phyloP scores from a whole-genome alignment of 2,797 vertebrate genomes.

The Bryconaethiops microstoma region DNA sequence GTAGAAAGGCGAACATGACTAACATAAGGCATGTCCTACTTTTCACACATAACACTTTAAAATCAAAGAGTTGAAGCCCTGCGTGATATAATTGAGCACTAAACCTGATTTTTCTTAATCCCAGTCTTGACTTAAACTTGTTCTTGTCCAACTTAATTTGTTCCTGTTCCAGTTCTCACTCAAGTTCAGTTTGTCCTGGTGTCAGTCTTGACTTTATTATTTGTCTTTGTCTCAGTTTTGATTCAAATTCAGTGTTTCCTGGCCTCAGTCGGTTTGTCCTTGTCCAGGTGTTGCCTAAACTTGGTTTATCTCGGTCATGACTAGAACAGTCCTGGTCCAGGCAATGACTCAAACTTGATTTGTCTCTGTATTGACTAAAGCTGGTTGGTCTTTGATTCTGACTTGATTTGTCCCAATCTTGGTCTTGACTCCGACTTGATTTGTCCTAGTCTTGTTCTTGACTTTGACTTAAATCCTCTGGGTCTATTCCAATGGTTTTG shows the following conservation, averaged over 20 bases:
- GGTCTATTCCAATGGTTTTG: neutral
- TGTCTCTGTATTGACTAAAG: neutral
- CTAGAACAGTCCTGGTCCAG: too few species aligned
- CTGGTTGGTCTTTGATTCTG: neutral
- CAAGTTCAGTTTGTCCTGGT: neutral
- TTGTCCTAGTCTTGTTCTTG: neutral
- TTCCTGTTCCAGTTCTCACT: neutral
- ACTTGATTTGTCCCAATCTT: neutral
- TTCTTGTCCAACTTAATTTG: neutral
- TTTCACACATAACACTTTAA: neutral
- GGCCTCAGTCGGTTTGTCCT: neutral
- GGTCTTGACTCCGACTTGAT: neutral
- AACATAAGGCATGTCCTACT: conserved; percentile 2
- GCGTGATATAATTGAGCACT: neutral
- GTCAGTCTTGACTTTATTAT: too few species aligned
- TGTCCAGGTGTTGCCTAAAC: neutral
- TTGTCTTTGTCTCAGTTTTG: neutral
- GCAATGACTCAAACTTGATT: too few species aligned
- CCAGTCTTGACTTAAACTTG: neutral
- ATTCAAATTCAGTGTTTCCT: neutral
- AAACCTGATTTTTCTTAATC: neutral
- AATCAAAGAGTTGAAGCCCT: neutral
- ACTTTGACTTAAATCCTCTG: neutral
- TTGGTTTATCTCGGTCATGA: neutral
- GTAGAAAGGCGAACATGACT: neutral